These are phyloP conservation scores for Stigmatopora nigra DNA, from an alignment of 2,113 vertebrate species.

Conservation along the genomic window DNA sequence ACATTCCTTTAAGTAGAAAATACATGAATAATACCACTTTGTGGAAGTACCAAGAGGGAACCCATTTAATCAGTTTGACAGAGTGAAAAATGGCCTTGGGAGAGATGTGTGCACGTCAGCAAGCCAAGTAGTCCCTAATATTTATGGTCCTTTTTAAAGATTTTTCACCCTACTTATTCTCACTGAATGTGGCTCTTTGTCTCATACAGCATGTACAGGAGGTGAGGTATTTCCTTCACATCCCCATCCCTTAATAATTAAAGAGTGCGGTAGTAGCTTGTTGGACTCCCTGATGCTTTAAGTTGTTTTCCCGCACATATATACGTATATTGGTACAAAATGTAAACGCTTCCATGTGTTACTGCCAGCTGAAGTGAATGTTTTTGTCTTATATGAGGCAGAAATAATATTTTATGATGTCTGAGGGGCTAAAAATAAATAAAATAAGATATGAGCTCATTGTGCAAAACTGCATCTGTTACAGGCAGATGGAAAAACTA, in stretches of 20 bases:
- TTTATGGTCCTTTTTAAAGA: constrained; percentile 3
- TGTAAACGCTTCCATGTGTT: constrained; percentile 1
- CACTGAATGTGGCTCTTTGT: not conserved
- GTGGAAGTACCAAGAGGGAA: not conserved
- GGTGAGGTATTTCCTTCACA: not conserved
- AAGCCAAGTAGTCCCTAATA: not conserved
- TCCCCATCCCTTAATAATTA: constrained; percentile 16
- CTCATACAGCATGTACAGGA: not conserved
- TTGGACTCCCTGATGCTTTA: not conserved
- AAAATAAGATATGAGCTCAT: constrained; percentile 35
- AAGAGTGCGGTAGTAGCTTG: constrained; percentile 9
- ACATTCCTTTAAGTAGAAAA: not conserved
- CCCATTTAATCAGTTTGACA: constrained; percentile 2
- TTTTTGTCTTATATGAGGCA: constrained; percentile 3
- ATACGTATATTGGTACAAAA: not conserved
- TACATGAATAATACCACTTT: not conserved
- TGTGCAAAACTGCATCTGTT: constrained; percentile 21
- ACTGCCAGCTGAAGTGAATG: constrained; percentile 2
- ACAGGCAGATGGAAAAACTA: constrained; percentile 14
- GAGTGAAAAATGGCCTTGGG: not conserved
- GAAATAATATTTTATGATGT: constrained; percentile 19
- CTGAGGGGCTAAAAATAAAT: not conserved
- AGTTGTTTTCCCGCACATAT: not conserved
- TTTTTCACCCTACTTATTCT: constrained; percentile 2
- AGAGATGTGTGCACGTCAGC: not conserved